Conservation (phyloP, 2,888 invertebrate genomes). For the Hetaerina titia region DNA sequence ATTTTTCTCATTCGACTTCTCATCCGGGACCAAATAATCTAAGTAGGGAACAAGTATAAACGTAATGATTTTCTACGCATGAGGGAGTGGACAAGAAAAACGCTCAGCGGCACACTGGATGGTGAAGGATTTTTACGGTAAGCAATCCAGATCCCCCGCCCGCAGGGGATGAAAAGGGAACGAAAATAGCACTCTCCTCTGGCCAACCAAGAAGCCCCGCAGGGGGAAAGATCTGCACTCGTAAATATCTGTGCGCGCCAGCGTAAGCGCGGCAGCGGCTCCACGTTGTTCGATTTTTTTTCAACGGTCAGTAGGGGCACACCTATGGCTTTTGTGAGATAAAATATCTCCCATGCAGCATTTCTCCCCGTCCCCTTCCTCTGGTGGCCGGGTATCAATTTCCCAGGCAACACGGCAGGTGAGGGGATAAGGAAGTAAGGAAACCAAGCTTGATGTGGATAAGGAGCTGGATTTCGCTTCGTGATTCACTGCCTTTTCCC, state of each 20-base stretch:
- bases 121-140: neutral
- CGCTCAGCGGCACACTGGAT: neutral
- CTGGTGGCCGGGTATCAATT: neutral
- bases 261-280: neutral
- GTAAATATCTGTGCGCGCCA: neutral
- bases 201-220: neutral
- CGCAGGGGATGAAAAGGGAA: neutral
- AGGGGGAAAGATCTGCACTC: neutral
- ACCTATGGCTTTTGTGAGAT: slow-evolving; percentile 4
- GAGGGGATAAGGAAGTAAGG: neutral
- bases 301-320: slow-evolving; percentile 13
- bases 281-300: neutral
- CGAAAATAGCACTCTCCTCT: neutral
- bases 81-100: neutral
- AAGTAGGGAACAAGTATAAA: neutral
- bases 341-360: neutral
- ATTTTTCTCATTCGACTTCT: neutral
- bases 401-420: neutral
- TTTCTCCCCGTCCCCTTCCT: neutral
- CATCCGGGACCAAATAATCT: neutral
- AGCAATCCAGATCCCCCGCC: neutral
- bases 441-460: neutral
- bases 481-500: neutral
- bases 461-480: slow-evolving; percentile 23
- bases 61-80: slow-evolving; percentile 2